Percentiles rank a stretch among this genome's conserved stretches.
These are phyloP conservation scores for Dermolepida albohirtum DNA, from an alignment of 2,888 invertebrate species.

Conservation along the genomic window DNA sequence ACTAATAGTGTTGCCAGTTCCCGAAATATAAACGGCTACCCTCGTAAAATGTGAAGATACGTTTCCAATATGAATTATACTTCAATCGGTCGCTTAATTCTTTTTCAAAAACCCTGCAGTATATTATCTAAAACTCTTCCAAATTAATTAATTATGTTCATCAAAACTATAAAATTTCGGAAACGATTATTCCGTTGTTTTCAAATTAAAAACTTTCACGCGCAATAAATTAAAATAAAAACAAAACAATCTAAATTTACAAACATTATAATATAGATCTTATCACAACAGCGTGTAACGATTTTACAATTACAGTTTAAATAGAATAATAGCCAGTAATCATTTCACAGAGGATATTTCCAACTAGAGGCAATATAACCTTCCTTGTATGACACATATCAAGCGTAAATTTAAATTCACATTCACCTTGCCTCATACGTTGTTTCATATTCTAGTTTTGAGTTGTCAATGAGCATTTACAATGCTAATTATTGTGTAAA, in stretches of 20 bases:
- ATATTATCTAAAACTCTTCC: too few species aligned
- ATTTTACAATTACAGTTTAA: slow-evolving; percentile 29
- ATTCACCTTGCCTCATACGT: not conserved
- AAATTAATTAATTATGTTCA: too few species aligned
- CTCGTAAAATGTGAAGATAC: too few species aligned
- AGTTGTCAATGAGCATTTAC: too few species aligned
- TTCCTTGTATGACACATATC: not conserved
- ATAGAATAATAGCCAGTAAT: slow-evolving; percentile 12
- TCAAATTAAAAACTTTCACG: not conserved
- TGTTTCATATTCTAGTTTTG: not conserved
- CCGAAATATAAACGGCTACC: too few species aligned
- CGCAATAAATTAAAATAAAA: not conserved
- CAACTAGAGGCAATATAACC: not conserved
- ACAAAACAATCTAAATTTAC: slow-evolving; percentile 3
- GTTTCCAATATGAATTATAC: too few species aligned
- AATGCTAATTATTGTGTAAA: not conserved
- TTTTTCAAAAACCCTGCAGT: too few species aligned
- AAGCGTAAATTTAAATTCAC: not conserved
- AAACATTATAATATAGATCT: not conserved
- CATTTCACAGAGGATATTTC: slow-evolving; percentile 5
- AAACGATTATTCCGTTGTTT: not conserved
- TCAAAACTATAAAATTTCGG: too few species aligned
- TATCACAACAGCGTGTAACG: not conserved
- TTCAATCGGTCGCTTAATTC: too few species aligned
- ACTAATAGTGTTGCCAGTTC: too few species aligned